A percentile compares a stretch with the other conserved stretches of the same genome.
phyloP scores from a whole-genome alignment of 2,113 vertebrate species.

The Alligator sinensis region DNA sequence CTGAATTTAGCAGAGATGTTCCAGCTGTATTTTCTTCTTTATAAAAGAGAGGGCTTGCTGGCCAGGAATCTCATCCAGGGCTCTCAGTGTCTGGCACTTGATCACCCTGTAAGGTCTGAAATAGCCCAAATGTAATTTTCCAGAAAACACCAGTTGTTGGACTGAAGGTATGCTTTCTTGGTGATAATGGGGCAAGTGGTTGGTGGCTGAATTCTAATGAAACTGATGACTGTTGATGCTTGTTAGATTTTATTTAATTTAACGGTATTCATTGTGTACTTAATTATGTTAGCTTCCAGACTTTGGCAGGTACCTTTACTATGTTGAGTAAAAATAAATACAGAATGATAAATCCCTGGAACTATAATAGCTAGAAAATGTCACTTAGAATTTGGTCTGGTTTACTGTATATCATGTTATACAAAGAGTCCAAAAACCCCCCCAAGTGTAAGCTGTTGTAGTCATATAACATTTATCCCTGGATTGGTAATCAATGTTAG shows the following conservation, averaged over 20 bases:
- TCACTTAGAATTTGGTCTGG: constrained; percentile 4
- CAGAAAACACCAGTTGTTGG: background rate
- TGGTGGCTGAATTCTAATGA: background rate
- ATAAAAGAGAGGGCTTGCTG: background rate
- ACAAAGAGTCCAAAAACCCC: constrained; percentile 39
- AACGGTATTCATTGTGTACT: background rate
- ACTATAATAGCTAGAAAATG: background rate
- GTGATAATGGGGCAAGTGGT: background rate
- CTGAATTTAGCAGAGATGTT: background rate
- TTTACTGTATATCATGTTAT: constrained; percentile 8
- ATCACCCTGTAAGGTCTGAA: background rate
- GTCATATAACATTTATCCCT: constrained; percentile 50
- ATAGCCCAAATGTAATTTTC: background rate
- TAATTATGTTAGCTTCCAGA: background rate
- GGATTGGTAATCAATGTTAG: constrained; percentile 56
- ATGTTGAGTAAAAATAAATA: background rate
- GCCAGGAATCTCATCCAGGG: fast-evolving
- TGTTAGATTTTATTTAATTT: background rate
- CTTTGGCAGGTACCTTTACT: background rate
- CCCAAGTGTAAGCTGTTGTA: constrained; percentile 9
- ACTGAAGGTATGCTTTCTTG: background rate
- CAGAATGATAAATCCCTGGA: background rate
- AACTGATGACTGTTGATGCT: background rate
- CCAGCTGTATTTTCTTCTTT: background rate
- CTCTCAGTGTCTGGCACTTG: background rate